Evolutionary conservation across 2,888 invertebrate species (phyloP).

Genomic region (Lithophane leautieri): DNA sequence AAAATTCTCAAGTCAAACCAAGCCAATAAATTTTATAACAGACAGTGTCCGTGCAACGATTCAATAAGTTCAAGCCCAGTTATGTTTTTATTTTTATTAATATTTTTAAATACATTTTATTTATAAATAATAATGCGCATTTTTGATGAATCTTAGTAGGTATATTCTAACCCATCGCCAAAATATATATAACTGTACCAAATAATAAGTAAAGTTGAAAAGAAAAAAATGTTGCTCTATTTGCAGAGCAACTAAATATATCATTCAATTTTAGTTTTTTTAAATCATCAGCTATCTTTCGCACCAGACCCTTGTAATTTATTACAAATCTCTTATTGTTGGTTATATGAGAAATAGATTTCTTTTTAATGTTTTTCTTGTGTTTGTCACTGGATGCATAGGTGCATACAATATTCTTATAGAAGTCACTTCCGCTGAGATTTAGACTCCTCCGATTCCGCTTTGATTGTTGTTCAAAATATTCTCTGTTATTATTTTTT

Average conservation of each 20-base stretch:
- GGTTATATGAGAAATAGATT: constrained; percentile 6
- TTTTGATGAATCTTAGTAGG: constrained; percentile 15
- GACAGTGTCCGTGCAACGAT: constrained; percentile 61
- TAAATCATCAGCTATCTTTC: constrained; percentile 40
- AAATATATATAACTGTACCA: constrained; percentile 9
- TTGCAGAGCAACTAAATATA: constrained; percentile 39
- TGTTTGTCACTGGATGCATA: constrained; percentile 7
- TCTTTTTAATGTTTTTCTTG: constrained; percentile 28
- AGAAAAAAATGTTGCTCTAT: constrained; percentile 9
- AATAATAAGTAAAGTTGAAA: constrained; percentile 14
- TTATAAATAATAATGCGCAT: constrained; percentile 21
- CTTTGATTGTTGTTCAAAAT: constrained; percentile 27
- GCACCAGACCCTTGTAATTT: constrained; percentile 42
- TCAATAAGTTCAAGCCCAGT: constrained; percentile 40
- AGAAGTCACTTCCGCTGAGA: constrained; percentile 5
- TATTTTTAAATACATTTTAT: constrained; percentile 35
- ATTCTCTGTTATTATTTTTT: constrained; percentile 1
- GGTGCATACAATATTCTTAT: constrained; percentile 7
- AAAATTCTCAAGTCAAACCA: constrained; percentile 45
- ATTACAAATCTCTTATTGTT: constrained; percentile 25
- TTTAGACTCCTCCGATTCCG: constrained; percentile 29
- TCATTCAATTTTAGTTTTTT: constrained; percentile 40
- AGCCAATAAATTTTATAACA: constrained; percentile 17
- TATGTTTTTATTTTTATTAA: constrained; percentile 40
- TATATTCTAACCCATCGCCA: constrained; percentile 4